Evolutionary conservation across 37 sponge, comb jelly and placozoan genomes (phyloP).

Genomic region (Sycon ciliatum): DNA sequence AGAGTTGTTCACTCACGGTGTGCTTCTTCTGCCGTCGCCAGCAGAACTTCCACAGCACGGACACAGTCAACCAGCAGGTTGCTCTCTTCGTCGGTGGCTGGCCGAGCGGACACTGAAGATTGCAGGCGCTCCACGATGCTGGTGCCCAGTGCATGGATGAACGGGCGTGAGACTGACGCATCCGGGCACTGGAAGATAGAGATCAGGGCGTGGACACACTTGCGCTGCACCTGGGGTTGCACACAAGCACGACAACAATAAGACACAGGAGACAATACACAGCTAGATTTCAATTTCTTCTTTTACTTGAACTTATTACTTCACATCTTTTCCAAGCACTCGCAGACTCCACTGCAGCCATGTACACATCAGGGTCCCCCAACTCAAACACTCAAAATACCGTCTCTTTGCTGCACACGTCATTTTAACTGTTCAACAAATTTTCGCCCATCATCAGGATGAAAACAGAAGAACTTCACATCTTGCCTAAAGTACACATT

Average conservation of each 20-base stretch:
- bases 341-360: too few relatives aligned
- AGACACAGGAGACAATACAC: not conserved
- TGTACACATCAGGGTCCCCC: too few relatives aligned
- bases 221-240: conserved; percentile 36
- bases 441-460: too few relatives aligned
- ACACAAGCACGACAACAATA: not conserved
- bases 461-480: too few relatives aligned
- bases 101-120: not conserved
- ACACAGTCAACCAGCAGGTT: not conserved
- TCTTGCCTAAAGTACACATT: too few relatives aligned
- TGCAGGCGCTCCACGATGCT: conserved; percentile 35
- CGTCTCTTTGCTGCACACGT: too few relatives aligned
- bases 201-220: conserved; percentile 31
- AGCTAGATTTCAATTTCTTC: too few relatives aligned
- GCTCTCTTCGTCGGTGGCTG: not conserved
- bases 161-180: not conserved
- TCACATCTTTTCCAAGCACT: too few relatives aligned
- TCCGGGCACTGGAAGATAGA: conserved; percentile 31
- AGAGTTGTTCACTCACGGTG: conserved; percentile 5
- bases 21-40: not conserved
- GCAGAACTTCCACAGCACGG: not conserved
- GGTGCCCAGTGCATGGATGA: conserved; percentile 51
- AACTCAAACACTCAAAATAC: too few relatives aligned
- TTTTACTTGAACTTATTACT: too few relatives aligned
- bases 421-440: too few relatives aligned